Evolutionary conservation across 2,113 vertebrate species (phyloP).

Genomic region (Sphyrna mokarran): DNA sequence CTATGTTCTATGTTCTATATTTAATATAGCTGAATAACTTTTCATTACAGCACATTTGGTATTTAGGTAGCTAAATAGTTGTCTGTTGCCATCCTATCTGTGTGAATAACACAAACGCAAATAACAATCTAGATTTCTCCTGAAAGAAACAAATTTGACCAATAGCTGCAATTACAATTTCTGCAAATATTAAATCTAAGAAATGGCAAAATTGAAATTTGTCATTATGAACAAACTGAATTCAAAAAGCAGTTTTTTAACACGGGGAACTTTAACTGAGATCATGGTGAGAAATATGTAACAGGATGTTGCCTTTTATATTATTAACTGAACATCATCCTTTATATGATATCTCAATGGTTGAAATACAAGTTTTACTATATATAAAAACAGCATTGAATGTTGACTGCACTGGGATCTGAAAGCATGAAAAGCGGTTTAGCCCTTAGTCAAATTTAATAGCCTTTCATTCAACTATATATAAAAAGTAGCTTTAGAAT

Average conservation of each 20-base stretch:
- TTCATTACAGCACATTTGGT: background rate
- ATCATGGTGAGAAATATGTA: background rate
- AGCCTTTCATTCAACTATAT: background rate
- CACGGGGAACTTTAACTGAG: background rate
- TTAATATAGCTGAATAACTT: background rate
- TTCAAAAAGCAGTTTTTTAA: background rate
- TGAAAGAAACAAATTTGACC: background rate
- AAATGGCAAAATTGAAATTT: background rate
- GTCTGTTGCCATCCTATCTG: background rate
- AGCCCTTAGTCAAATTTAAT: background rate
- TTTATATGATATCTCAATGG: background rate
- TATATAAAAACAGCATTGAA: background rate
- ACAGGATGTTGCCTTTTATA: background rate
- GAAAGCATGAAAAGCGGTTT: background rate
- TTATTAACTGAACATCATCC: background rate
- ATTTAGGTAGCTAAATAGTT: background rate
- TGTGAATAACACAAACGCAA: no score
- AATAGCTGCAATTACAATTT: background rate
- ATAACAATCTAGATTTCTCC: background rate
- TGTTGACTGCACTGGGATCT: background rate
- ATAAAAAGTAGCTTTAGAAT: background rate
- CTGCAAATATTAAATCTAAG: background rate
- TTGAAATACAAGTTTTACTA: background rate
- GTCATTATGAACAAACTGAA: background rate
- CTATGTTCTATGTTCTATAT: no score